A percentile compares a stretch with the other conserved stretches of the same genome.
phyloP scores from a whole-genome alignment of 1,140 invertebrate genomes.

The Drosophila nannoptera region DNA sequence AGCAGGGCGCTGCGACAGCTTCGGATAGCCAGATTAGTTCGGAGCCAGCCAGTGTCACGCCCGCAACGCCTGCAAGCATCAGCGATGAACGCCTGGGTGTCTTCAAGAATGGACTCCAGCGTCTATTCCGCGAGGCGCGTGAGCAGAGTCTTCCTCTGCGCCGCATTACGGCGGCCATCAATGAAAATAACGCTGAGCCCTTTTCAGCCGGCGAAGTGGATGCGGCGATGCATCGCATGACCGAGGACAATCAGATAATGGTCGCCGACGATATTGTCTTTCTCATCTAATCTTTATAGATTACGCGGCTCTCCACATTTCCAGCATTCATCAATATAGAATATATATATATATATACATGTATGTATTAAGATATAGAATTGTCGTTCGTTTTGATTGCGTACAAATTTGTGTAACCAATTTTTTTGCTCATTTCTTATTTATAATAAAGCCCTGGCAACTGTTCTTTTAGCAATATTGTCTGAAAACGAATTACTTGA shows the following conservation, averaged over 20 bases:
- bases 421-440: conserved; percentile 24
- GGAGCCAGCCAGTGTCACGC: background rate
- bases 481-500: too few species aligned
- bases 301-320: conserved; percentile 14
- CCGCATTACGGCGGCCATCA: conserved; percentile 83
- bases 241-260: conserved; percentile 95
- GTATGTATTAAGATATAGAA: too few species aligned
- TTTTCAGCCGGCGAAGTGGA: conserved; percentile 87
- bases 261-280: conserved; percentile 92
- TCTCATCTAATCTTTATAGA: conserved; percentile 83
- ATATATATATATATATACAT: too few species aligned
- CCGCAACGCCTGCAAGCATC: conserved; percentile 39
- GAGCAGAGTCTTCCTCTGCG: conserved; percentile 83
- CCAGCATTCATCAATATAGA: background rate
- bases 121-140: conserved; percentile 85
- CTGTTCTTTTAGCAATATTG: background rate
- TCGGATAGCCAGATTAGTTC: conserved; percentile 36
- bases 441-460: conserved; percentile 21
- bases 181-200: conserved; percentile 81
- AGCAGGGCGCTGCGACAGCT: background rate
- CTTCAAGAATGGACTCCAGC: conserved; percentile 84
- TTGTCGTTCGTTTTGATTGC: background rate
- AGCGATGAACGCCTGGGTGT: conserved; percentile 66
- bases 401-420: conserved; percentile 20
- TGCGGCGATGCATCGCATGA: conserved; percentile 90